Evolutionary conservation across 1,140 invertebrate genomes (phyloP), one percentile per base, ranked within the genome.

Genomic region (Drosophila serrata): DNA sequence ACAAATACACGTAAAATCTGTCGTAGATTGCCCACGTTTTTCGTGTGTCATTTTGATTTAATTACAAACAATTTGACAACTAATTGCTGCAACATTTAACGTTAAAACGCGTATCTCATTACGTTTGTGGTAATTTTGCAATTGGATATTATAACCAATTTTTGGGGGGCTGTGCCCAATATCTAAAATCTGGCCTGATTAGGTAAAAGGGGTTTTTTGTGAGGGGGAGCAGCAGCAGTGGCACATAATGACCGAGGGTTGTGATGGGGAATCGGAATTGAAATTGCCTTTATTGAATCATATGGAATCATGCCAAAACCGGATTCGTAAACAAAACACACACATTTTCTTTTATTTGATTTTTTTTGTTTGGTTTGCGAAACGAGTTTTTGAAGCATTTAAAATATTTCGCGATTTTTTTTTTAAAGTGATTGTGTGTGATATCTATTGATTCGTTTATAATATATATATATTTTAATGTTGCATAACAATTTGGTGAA

Each of bases 21-120:
- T 19, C n/a, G 19, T 24, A n/a, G 27, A 19, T 35, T 7, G 22
- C 15, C 39, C 13, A 29, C 39, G 45, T 45, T 78, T 88, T 88
- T 75, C 79, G 60, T 88, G 76, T 90, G 77, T 88, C 86, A 81
- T 81, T 90, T 90, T 90, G 85, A 90, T 90, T 90, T 90, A 90
- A 90, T 90, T 90, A 90, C 85, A 79, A 90, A 90, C 85, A 90
- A 90, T 90, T 90, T 90, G 85, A 90, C 85, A 90, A 90, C 85
- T 90, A 90, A 90, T 90, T 90, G 85, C 85, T 79, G 75, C 70
- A 85, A 85, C 81, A 72, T 81, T 90, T 90, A 90, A 90, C 65
- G 81, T 88, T 75, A 82, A 75, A 74, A 63, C 72, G 76, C 76
- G 64, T 73, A 90, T 90, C 86, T 84, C 81, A 90, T 90, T 90